Conservation (phyloP, 2,113 vertebrate species). For the Aepyceros melampus region DNA sequence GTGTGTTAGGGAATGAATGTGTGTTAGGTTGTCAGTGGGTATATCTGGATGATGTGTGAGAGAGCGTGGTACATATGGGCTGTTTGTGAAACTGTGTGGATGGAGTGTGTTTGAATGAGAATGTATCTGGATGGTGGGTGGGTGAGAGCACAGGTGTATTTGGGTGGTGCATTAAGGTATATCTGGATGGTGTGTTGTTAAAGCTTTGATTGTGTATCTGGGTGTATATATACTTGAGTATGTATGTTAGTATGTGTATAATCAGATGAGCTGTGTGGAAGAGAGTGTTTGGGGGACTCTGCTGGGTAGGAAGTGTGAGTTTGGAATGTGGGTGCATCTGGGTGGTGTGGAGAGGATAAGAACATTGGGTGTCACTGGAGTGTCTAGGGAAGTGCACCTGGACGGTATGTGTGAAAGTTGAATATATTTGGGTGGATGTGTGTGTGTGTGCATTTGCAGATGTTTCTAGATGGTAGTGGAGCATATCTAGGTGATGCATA, state of each 20-base stretch:
- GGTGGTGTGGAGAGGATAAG: neutral
- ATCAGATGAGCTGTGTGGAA: neutral
- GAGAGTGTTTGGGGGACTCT: neutral
- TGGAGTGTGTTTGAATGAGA: neutral
- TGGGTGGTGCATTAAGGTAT: neutral
- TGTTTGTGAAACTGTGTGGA: neutral
- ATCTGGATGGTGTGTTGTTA: neutral
- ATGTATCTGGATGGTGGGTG: neutral
- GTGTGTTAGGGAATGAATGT: neutral
- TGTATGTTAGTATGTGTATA: neutral
- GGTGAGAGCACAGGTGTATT: neutral
- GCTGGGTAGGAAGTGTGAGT: neutral
- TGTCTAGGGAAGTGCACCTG: neutral
- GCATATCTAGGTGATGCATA: neutral
- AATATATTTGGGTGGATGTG: neutral
- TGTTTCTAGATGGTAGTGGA: neutral
- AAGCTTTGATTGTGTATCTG: neutral
- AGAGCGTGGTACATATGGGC: neutral
- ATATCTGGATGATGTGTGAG: neutral
- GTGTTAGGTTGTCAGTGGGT: neutral
- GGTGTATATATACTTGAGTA: neutral
- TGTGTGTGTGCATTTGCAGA: neutral
- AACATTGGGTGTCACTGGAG: neutral
- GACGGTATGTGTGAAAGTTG: neutral
- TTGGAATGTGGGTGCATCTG: neutral